Base-by-base conservation (phyloP, 2,113 vertebrate species). In the Thunnus maccoyii region DNA sequence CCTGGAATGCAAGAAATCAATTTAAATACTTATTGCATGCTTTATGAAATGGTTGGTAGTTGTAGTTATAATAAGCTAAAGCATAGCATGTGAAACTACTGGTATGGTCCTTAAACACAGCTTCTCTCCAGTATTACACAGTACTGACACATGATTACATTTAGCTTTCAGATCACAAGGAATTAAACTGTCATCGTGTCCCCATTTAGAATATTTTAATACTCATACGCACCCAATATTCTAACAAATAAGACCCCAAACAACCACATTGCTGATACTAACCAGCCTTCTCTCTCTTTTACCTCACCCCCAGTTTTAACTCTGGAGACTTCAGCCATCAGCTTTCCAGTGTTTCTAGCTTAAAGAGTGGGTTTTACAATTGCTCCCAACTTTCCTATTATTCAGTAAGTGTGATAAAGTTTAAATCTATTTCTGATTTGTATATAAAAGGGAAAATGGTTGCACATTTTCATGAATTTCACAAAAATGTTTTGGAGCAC, bases 281-380 rank as follows among this genome's bases (percentile, higher is more conserved):
- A 41, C 36, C 6, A 25, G 9, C 17, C 4, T 7, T 47, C 48
- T 63, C n/a, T 6, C 18, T 41, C 48, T 22, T 48, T 36, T 16
- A 73, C 15, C 17, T 72, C 44, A 12, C 5, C 25, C n/a, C 0
- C 63, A 97, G 95, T 83, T 7, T 95, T 95, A 79, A 95, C 86
- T 61, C 84, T 97, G 86, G 96, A 97, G 75, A 94, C 92, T 52
- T 97, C 97, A 0, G 90, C 93, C 56, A 36, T 6, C 32, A 36
- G 7, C 32, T 36, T 5, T 36, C 7, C 7, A 5, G 32, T 36
- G 5, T 36, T 36, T 36, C 32, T 36, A 36, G 32, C 32, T 36
- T 36, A 36, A 7, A 36, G 32, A 36, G 32, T 36, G 5, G 1
- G 5, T 5, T 36, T 36, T 36, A 5, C 5, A 36, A 36, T 36